Base-by-base conservation (phyloP, 2,113 vertebrate species). In the Gobio gobio region DNA sequence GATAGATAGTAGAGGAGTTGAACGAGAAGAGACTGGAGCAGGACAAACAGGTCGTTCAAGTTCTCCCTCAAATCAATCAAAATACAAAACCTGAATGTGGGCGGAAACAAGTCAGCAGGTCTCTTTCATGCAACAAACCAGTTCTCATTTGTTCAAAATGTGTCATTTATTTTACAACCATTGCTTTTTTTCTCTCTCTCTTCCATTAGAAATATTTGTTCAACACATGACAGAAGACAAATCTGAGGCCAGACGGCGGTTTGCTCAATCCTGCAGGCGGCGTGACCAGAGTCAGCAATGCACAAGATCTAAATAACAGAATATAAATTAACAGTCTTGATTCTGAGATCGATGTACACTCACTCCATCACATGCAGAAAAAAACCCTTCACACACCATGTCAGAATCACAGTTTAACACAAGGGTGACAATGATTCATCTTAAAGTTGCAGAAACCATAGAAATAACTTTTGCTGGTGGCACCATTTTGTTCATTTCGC, bases 81-180 rank as follows among this genome's bases (percentile, higher is more conserved):
- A 70, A 49, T 14, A 51, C 45, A 70, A 82, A 18, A 76, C 14
- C 64, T 7, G 2, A 40, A 16, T 2, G 16, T 68, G 47, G 64
- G 12, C 10, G 10, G 8, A 26, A 26, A 40, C 3, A 36, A 51
- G 8, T 18, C n/a, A 40, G 20, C 18, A 24, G 10, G 20, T 5
- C 43, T 43, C 90, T 90, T 93, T 91, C 90, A 91, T 94, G 92
- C 95, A 94, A 95, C 91, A 93, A 81, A 92, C 86, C 82, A 36
- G 85, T 88, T 83, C 90, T 91, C 86, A 90, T 88, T 91, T 93
- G 91, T 92, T 92, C 90, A 90, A 89, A 89, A 93, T 90, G 90
- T 89, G 90, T 90, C 2, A 76, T 90, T 88, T 92, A 94, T 91
- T 90, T 89, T 92, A 95, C 91, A 94, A 92, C 90, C 90, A 90